Evolutionary conservation across 2,888 invertebrate species (phyloP), one percentile per base, ranked within the genome.

Genomic region (Geophilus truncorum): DNA sequence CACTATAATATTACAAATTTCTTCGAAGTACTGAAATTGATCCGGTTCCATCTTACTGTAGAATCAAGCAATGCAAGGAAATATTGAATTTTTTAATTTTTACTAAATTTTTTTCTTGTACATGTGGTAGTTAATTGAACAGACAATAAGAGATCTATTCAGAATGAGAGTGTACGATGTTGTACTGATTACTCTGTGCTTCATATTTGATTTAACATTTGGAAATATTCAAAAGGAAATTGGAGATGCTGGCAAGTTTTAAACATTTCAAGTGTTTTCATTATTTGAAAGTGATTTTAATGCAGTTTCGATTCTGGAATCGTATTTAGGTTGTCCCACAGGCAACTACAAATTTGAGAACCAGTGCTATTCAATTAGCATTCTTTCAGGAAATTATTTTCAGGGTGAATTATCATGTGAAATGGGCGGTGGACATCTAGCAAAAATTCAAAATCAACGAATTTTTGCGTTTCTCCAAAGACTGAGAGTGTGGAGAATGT

Each of bases 371-470:
- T 23, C 70, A 1, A 45, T 81, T 18, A 62, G 28, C n/a, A 23
- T 75, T 1, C 78, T 79, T 12, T 34, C 51, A 21, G 81, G 36
- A 1, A 81, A 78, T n/a, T 81, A 40, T 36, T 79, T 79, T 34
- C 81, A 81, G 75, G 79, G 81, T 21, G 81, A 81, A 45, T 36
- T 79, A 18, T 15, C 78, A 5, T 81, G 81, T 36, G 81, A 81
- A 57, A 79, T 77, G n/a, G 80, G 81, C 12, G 79, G 79, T 10
- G 81, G 81, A 12, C 5, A 75, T 15, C 51, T 81, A 6, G 80
- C 81, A 1, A 23, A 21, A 6, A 21, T 57, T 4, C 3, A 18
- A 57, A 23, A 10, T 23, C 21, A 6, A 9, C 21, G 21, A 23
- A 57, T 57, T 57, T 21, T 21, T 21, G 4, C 7, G 5, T 57